Base-by-base conservation (phyloP, 2,888 invertebrate genomes). In the Acanthosepion pharaonis region DNA sequence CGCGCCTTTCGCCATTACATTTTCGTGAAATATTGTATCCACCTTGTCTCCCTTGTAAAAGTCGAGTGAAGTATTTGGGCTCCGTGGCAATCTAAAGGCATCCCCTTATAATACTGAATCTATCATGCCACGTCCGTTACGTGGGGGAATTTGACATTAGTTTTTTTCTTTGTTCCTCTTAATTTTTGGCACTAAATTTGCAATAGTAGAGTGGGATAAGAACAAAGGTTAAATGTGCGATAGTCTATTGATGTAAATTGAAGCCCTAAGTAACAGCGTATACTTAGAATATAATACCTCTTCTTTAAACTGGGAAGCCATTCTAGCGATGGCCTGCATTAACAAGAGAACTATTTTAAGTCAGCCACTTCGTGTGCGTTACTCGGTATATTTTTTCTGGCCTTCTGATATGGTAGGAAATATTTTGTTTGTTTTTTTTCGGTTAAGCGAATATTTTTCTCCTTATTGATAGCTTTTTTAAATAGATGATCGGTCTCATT, bases 91-190 rank as follows among this genome's bases (percentile, higher is more conserved):
- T 49, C 25, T 93, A 78, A 78, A 78, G 51, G 48, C 93, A 49
- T 49, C 93, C 93, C 93, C 93, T 53, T 53, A 93, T 93, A 93
- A 53, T 53, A 28, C 93, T 53, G 53, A 53, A 53, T 93, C 93
- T 93, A 51, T 93, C 93, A 93, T 93, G 93, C 93, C 93, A 93
- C 93, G 93, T 93, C 49, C 93, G 93, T 93, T 49, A 49, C 93
- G 49, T 49, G 49, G 93, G 93, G 93, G 51, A 93, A 93, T 93
- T 93, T 93, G 8, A 33, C n/a, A 93, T 49, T 53, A 49, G 93
- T 93, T 93, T 51, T 49, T 53, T 93, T 28, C 93, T 18, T 5
- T 53, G n/a, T 93, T 49, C 93, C 49, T 49, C 51, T n/a, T 28
- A 53, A 53, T 93, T n/a, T 25, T 28, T 28, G 49, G 53, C 51